Conservation (phyloP, 1,140 invertebrate species). For the Mizuhopecten yessoensis region DNA sequence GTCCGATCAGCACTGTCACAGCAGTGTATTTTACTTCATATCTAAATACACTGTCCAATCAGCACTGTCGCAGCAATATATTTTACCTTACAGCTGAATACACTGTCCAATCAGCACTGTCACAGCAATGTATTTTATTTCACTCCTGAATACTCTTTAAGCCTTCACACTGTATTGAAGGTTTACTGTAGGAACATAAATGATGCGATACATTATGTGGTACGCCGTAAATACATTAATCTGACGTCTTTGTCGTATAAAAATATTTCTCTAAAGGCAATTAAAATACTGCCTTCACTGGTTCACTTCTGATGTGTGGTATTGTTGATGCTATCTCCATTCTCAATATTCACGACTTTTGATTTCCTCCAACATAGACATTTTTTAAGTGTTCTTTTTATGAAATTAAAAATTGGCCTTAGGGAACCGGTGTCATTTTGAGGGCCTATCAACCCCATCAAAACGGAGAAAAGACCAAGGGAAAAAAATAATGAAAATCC, state of each 20-base stretch:
- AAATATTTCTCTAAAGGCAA: background rate
- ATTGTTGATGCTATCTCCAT: too few relatives aligned
- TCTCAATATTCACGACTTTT: background rate
- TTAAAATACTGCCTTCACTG: too few relatives aligned
- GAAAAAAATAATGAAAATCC: slow-evolving; percentile 77
- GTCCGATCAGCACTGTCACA: too few relatives aligned
- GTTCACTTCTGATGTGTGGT: too few relatives aligned
- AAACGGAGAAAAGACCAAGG: slow-evolving; percentile 69
- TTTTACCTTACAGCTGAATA: too few relatives aligned
- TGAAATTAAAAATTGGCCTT: background rate
- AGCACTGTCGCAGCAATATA: too few relatives aligned
- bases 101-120: too few relatives aligned
- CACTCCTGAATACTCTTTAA: background rate
- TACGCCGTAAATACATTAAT: too few relatives aligned
- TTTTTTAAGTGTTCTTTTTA: slow-evolving; percentile 13
- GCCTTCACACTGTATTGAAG: background rate
- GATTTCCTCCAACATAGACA: background rate
- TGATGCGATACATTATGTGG: background rate
- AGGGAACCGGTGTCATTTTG: slow-evolving; percentile 65
- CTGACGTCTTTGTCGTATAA: background rate
- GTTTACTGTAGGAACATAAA: too few relatives aligned
- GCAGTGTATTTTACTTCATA: too few relatives aligned
- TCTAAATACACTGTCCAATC: too few relatives aligned
- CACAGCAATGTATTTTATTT: background rate
- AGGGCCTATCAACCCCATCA: slow-evolving; percentile 75